phyloP scores from a whole-genome alignment of 2,797 vertebrate species.

The Cossypha heuglini region DNA sequence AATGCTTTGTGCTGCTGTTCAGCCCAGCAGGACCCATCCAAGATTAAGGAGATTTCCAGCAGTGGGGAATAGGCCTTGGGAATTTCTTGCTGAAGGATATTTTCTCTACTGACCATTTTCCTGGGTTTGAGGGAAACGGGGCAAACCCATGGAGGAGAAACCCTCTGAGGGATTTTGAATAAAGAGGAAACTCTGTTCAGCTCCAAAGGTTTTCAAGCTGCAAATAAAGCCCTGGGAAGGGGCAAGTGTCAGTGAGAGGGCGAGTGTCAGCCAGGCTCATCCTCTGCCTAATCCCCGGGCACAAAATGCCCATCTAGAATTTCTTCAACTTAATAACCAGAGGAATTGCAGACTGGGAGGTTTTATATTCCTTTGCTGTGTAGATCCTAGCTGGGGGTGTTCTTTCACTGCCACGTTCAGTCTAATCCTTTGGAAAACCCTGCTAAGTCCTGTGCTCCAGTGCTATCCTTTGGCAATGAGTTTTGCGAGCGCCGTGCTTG shows the following conservation, averaged over 20 bases:
- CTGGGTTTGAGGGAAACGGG: background rate
- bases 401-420: background rate
- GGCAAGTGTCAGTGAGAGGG: background rate
- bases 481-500: background rate
- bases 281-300: background rate
- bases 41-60: background rate
- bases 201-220: background rate
- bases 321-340: background rate
- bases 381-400: background rate
- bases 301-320: background rate
- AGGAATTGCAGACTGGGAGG: background rate
- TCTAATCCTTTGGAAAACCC: conserved; percentile 42
- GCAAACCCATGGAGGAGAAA: background rate
- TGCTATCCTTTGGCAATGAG: conserved; percentile 43
- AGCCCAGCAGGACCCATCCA: background rate
- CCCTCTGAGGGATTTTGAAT: background rate
- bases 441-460: background rate
- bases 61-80: background rate
- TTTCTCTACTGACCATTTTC: background rate
- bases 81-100: background rate
- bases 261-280: background rate
- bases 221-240: background rate
- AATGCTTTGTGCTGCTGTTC: background rate
- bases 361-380: background rate
- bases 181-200: background rate